Base-by-base conservation (phyloP, 2,113 vertebrate species). In the Oreochromis aureus region DNA sequence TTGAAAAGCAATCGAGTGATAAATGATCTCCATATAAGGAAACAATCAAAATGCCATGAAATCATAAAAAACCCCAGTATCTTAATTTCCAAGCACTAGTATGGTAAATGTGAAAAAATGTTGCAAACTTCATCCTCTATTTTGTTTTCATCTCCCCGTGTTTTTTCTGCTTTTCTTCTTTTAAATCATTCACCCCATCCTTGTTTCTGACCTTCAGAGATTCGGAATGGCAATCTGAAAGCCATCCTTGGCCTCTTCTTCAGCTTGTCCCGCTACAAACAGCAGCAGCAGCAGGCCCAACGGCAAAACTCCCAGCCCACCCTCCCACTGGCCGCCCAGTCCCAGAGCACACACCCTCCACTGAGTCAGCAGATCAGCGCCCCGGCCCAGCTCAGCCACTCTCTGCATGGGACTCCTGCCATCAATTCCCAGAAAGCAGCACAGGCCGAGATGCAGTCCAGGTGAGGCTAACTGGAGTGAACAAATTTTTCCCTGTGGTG, bases 161-260 rank as follows among this genome's bases (percentile, higher is more conserved):
- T 30, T 51, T 48, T 48, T 10, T 19, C 44, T n/a, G 19, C 39
- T 6, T 59, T 76, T 48, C 54, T 44, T n/a, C 11, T 24, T 84
- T n/a, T n/a, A 39, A 55, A 46, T 44, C 39, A 10, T 32, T 66
- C 30, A 36, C 44, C 4, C 32, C n/a, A 54, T 80, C 58, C 53
- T 16, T 82, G 34, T 56, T 24, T 76, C 27, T 44, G 18, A 32
- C 46, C 86, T 96, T 0, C 97, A 99, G 99, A 99, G 95, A 99
- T 99, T 92, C 97, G 98, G 44, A 99, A 99, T 98, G 99, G 99
- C 78, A 99, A 99, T 97, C 97, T 99, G 88, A 99, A 99, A 97
- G 98, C 99, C 92, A 99, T 99, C 91, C 93, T 99, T 91, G 98
- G 99, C 89, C 98, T 99, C 86, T 99, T 99, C 97, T 99, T 99